Base-by-base conservation (phyloP, 1,140 invertebrate species). In the Drosophila trapezifrons region DNA sequence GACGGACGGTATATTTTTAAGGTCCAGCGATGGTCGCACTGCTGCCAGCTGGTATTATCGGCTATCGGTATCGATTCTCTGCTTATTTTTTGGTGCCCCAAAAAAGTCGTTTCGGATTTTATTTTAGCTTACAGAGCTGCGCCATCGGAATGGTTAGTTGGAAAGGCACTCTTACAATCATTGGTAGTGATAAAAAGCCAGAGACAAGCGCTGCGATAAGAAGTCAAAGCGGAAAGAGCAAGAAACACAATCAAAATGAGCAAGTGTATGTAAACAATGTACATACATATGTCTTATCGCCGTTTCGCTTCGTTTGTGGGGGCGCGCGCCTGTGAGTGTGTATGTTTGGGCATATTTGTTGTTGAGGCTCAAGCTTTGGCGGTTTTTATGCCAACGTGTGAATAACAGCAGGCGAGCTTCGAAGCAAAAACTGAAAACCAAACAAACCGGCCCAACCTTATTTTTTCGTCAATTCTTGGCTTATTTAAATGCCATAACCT, bases 121-220 rank as follows among this genome's bases (percentile, higher is more conserved):
- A 58, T 63, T 63, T 38, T 62, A 17, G 47, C 17, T 17, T 17
- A 22, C 42, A 20, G 29, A 49, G 22, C 18, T 72, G 25, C 71
- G 67, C 35, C 64, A 59, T 32, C 77, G 67, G 45, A 85, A 71
- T 85, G 81, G 81, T 85, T 47, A 80, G 77, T 85, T 42, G 32
- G 9, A 13, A 59, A 67, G 25, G 52, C 17, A n/a, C 10, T 17
- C 43, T 46, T 15, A 29, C 63, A 65, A 38, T 29, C 17, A n/a
- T 35, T 75, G 20, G 32, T 12, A 69, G 12, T 62, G 73, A 73
- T 80, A 80, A 74, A 64, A 52, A 18, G 17, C 8, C 12, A 12
- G 29, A 43, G 29, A 27, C 22, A 38, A 25, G 32, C 22, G 37
- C 25, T 57, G 22, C 25, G 38, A 60, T 56, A 77, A 55, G 45